Base-by-base conservation (phyloP, 1,140 invertebrate genomes). In the Drosophila watanabei region DNA sequence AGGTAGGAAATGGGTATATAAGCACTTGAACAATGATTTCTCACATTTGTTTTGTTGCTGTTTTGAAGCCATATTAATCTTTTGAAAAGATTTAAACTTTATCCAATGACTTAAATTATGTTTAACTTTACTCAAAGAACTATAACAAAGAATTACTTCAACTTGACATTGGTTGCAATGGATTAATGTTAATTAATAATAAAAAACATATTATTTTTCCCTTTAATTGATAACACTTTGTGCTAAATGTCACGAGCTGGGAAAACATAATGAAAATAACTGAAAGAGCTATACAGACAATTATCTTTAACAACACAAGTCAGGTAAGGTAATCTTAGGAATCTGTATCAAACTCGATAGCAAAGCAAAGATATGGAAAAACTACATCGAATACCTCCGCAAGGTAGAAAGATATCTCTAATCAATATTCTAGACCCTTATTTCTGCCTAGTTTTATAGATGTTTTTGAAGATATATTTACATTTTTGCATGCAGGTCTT, bases 401-500 rank as follows among this genome's bases (percentile, higher is more conserved):
- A n/a, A 11, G 30, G 11, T 33, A 32, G 10, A 20, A 28, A 20
- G 13, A 28, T 49, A 28, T 9, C 7, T 9, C 7, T 49, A 48
- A 48, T 52, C n/a, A n/a, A n/a, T 33, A 13, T 52, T 7, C 11
- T 13, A 8, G 30, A 18, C 30, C 18, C 5, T 6, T 30, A 52
- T 33, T 13, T 52, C 51, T 35, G n/a, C 5, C 11, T 6, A 10
- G 33, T 37, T 37, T 16, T 16, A 16, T 13, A 16, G 2, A 10
- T 16, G 5, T 10, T 35, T 37, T 24, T 4, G 1, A 5, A 5
- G 5, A 49, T 20, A 14, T 43, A 76, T 45, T 92, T 72, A 91
- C 82, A 92, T 62, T 89, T 89, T n/a, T 65, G 20, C 13, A 60
- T 43, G 77, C 88, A 91, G 13, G 60, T 35, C 57, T 91, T 90